phyloP scores from a whole-genome alignment of 1,140 invertebrate genomes.

The Propsilocerus akamusi region DNA sequence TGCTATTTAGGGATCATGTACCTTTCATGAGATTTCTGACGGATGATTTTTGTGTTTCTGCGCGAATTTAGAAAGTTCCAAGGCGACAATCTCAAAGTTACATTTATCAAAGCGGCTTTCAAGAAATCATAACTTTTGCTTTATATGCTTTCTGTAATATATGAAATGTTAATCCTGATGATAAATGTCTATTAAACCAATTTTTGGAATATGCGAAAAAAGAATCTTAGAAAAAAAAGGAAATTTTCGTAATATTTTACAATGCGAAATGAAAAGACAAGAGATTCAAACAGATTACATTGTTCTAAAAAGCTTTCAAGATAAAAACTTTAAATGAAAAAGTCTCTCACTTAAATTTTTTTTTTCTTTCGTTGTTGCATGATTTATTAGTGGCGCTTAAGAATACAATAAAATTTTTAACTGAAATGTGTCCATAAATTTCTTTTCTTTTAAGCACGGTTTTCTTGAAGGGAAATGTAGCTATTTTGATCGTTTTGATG shows the following conservation, averaged over 20 bases:
- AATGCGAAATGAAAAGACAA: not conserved
- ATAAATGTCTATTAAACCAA: conserved; percentile 3
- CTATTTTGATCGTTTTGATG: too few species aligned
- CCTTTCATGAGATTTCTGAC: too few species aligned
- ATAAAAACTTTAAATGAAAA: conserved; percentile 3
- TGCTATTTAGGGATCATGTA: too few species aligned
- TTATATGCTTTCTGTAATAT: not conserved
- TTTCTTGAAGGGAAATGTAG: too few species aligned
- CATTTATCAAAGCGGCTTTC: too few species aligned
- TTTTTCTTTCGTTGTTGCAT: not conserved
- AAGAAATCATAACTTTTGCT: too few species aligned
- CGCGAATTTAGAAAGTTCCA: too few species aligned
- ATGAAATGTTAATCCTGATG: not conserved
- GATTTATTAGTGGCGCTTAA: not conserved
- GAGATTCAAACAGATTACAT: conserved; percentile 1
- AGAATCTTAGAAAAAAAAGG: too few species aligned
- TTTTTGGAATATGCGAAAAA: not conserved
- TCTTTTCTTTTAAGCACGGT: not conserved
- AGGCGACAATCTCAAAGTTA: too few species aligned
- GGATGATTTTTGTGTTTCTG: too few species aligned
- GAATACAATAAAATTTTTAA: conserved; percentile 4
- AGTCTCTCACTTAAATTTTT: not conserved
- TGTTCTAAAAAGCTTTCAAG: not conserved
- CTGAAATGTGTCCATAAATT: conserved; percentile 1
- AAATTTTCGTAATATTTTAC: conserved; percentile 1